Conservation (phyloP, 2,113 vertebrate genomes). For the Solenodon paradoxus region DNA sequence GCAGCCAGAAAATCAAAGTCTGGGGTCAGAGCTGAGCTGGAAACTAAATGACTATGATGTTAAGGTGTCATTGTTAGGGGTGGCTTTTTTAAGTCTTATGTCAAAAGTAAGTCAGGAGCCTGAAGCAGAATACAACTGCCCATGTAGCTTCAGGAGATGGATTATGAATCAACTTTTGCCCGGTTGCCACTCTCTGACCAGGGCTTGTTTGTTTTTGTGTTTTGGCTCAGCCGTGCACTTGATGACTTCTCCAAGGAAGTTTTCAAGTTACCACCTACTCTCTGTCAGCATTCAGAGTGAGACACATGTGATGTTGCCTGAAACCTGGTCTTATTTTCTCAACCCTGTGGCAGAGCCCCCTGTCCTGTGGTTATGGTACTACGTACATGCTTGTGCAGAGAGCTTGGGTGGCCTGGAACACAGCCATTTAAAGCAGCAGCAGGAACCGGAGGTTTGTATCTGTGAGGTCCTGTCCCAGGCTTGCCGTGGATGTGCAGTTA, state of each 20-base stretch:
- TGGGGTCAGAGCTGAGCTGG: neutral
- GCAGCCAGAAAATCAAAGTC: neutral
- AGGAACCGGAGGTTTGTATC: neutral
- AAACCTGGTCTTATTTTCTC: neutral
- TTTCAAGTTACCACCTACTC: neutral
- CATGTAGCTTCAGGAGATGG: neutral
- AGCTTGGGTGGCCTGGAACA: constrained; percentile 57
- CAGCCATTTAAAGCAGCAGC: constrained; percentile 9
- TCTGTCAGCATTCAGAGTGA: neutral
- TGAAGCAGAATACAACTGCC: neutral
- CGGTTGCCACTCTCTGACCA: neutral
- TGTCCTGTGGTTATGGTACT: neutral
- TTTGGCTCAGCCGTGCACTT: neutral
- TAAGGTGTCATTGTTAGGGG: neutral
- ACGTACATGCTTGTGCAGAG: neutral
- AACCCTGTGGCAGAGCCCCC: neutral
- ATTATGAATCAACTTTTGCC: neutral
- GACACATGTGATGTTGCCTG: neutral
- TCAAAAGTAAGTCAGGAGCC: neutral
- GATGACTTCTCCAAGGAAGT: neutral
- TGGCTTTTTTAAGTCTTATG: neutral
- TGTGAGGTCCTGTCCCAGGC: neutral
- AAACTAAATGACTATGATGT: neutral
- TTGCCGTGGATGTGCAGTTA: neutral
- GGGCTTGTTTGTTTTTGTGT: neutral